Percentiles rank a stretch among this genome's conserved stretches.
Conservation (phyloP, 1,140 invertebrate species). For the Bicyclus anynana region DNA sequence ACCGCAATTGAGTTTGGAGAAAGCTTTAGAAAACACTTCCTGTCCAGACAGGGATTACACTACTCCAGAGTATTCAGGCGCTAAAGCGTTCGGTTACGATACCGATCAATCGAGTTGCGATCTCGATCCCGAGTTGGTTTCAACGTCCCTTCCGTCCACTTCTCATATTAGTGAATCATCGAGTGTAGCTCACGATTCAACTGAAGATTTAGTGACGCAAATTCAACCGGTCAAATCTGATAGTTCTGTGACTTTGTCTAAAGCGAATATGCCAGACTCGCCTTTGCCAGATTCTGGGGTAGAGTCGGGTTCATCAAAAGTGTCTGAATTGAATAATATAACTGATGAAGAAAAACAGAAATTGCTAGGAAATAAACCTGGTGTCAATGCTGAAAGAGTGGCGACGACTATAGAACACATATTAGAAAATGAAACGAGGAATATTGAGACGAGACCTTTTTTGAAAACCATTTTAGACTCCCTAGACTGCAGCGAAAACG, state of each 20-base stretch:
- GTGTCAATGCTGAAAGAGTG: slow-evolving; percentile 40
- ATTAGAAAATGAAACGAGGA: slow-evolving; percentile 65
- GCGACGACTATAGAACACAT: slow-evolving; percentile 45
- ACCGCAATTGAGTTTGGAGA: slow-evolving; percentile 81
- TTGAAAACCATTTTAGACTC: slow-evolving; percentile 92
- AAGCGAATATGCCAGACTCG: slow-evolving; percentile 70
- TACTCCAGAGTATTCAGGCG: slow-evolving; percentile 56
- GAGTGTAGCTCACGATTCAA: slow-evolving; percentile 70
- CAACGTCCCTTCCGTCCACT: slow-evolving; percentile 70
- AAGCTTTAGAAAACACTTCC: slow-evolving; percentile 76
- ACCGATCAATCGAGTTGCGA: slow-evolving; percentile 75
- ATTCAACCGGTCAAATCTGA: slow-evolving; percentile 46
- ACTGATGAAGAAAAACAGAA: slow-evolving; percentile 95
- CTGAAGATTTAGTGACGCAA: slow-evolving; percentile 74
- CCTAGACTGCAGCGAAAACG: slow-evolving; percentile 92
- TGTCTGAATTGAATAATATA: slow-evolving; percentile 81
- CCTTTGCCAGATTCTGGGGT: slow-evolving; percentile 71
- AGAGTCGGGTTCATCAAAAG: slow-evolving; percentile 61
- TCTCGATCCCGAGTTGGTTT: slow-evolving; percentile 72
- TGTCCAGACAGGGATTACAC: slow-evolving; percentile 65
- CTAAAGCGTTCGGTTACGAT: slow-evolving; percentile 56
- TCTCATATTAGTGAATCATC: slow-evolving; percentile 73
- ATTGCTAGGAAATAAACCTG: slow-evolving; percentile 76
- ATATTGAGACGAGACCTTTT: slow-evolving; percentile 86
- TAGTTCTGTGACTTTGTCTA: slow-evolving; percentile 26